Percentiles rank a stretch among this genome's conserved stretches.
phyloP scores from a whole-genome alignment of 2,888 invertebrate genomes.

The Cancer borealis region DNA sequence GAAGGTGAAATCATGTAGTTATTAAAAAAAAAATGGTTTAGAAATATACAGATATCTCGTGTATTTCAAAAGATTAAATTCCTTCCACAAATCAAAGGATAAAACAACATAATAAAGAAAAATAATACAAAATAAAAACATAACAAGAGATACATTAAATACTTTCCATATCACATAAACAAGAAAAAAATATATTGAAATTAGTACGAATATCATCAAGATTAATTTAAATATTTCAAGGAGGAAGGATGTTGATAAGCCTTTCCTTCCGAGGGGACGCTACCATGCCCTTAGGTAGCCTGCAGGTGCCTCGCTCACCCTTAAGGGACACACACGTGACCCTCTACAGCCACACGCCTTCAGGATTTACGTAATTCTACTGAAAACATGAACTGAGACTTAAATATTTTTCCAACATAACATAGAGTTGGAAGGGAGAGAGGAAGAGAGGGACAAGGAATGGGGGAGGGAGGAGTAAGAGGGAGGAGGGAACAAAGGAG shows the following conservation, averaged over 20 bases:
- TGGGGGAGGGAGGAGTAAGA: not conserved
- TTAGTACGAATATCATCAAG: not conserved
- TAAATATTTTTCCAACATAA: not conserved
- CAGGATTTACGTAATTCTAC: not conserved
- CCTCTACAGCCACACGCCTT: not conserved
- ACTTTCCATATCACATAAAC: not conserved
- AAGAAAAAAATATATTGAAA: not conserved
- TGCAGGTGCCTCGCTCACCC: not conserved
- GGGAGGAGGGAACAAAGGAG: not conserved
- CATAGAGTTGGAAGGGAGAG: not conserved
- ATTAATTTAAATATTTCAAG: not conserved
- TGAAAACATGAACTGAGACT: not conserved
- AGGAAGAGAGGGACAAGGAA: not conserved
- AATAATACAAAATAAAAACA: not conserved
- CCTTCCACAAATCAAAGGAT: not conserved
- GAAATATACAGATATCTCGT: too few species aligned
- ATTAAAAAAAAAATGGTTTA: too few species aligned
- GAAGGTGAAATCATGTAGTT: too few species aligned
- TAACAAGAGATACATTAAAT: not conserved
- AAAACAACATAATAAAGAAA: not conserved
- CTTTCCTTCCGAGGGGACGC: too few species aligned
- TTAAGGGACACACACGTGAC: not conserved
- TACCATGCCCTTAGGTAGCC: too few species aligned
- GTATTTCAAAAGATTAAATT: too few species aligned
- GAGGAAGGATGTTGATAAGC: not conserved